Evolutionary conservation across 2,797 vertebrate genomes (phyloP).

Genomic region (Acridotheres tristis): DNA sequence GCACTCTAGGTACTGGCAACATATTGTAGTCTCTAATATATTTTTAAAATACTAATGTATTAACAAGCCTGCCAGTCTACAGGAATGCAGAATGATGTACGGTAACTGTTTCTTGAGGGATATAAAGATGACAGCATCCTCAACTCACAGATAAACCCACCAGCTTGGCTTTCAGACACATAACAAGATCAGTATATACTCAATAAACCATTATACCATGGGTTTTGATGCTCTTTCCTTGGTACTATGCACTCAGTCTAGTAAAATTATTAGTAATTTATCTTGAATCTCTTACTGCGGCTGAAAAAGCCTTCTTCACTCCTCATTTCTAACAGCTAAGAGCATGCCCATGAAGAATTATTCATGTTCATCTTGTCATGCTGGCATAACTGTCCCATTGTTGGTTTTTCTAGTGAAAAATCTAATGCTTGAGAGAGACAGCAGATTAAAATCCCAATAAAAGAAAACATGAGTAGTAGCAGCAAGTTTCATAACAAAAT

Average conservation of each 20-base stretch:
- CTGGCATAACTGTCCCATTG: rapidly evolving
- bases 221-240: background rate
- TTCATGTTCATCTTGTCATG: background rate
- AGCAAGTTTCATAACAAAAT: background rate
- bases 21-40: background rate
- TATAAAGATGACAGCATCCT: background rate
- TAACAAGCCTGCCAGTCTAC: background rate
- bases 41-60: background rate
- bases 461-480: background rate
- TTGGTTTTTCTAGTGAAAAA: background rate
- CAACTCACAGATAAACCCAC: background rate
- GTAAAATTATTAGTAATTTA: background rate
- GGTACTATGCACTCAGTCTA: background rate
- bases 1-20: background rate
- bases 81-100: background rate
- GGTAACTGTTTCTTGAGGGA: background rate
- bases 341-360: background rate
- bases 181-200: background rate
- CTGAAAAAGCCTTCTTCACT: background rate
- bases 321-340: background rate
- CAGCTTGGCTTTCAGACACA: background rate
- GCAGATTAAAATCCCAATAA: background rate
- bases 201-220: background rate
- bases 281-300: background rate
- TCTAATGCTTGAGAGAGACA: background rate